Evolutionary conservation across 2,888 invertebrate species (phyloP), one percentile per base, ranked within the genome.

Genomic region (Xylota segnis): DNA sequence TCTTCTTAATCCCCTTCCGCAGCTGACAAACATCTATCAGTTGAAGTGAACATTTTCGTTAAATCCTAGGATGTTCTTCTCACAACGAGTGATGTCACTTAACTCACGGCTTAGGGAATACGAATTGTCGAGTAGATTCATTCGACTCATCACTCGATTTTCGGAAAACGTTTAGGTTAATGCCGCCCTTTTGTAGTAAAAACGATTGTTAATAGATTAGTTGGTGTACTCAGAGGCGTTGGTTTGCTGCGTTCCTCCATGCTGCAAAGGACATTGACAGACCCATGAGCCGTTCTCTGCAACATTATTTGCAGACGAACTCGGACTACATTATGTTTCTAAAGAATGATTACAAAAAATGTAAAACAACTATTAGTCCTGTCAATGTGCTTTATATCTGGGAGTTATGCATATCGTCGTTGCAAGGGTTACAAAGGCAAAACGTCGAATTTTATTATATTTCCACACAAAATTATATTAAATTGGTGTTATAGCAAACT

Each of bases 401-500:
- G 7, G 10, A 61, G 40, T 23, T 27, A 32, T 12, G 18, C 27
- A 27, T 34, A 34, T 27, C 23, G 23, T 66, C 23, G 23, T 66
- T 52, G 16, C 9, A 37, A 37, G 37, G n/a, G 47, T 71, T 37
- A 59, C 34, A 66, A 10, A 52, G 7, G 40, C n/a, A 1, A 1
- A 52, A 66, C 27, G 40, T 40, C 52, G 34, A 52, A 23, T 50
- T 32, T 45, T 43, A 45, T 14, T 37, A 50, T 10, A 52, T 52
- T 61, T 40, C 58, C 40, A 61, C 61, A 72, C 72, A 71, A 29
- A 14, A 45, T 14, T 12, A 18, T 27, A 56, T 43, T 23, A 34
- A 40, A 23, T 29, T 71, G 45, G 71, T n/a, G n/a, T 71, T 71
- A 71, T 23, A 59, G 58, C 58, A 71, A 58, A 59, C 34, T 34